A percentile compares a stretch with the other conserved stretches of the same genome.
Conservation (phyloP, 2,888 invertebrate genomes). For the Apocheima hispidaria region DNA sequence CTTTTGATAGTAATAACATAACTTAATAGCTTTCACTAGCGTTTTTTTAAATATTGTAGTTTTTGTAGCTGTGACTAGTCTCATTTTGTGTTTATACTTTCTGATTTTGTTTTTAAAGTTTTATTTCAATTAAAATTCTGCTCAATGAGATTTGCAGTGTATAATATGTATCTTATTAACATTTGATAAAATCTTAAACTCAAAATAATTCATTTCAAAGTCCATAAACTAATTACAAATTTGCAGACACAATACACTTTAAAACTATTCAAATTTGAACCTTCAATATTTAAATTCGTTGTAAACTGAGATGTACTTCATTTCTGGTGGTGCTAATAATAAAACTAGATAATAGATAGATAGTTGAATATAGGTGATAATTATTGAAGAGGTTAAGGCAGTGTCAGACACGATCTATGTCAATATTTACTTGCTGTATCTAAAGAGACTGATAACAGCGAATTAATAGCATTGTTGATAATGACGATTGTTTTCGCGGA, state of each 20-base stretch:
- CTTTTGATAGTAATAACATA: slow-evolving; percentile 19
- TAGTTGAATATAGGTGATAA: slow-evolving; percentile 70
- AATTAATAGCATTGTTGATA: slow-evolving; percentile 63
- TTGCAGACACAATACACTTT: slow-evolving; percentile 31
- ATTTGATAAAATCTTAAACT: background rate
- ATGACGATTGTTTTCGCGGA: slow-evolving; percentile 63
- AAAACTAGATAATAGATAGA: slow-evolving; percentile 55
- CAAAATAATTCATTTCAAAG: slow-evolving; percentile 24
- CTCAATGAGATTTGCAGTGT: background rate
- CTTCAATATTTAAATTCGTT: background rate
- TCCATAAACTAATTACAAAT: slow-evolving; percentile 42
- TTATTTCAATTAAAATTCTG: background rate
- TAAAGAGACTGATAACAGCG: slow-evolving; percentile 50
- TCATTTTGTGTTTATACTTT: background rate
- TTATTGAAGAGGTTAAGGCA: slow-evolving; percentile 75
- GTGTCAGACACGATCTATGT: slow-evolving; percentile 76
- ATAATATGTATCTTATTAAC: background rate
- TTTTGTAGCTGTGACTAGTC: background rate
- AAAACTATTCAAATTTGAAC: background rate
- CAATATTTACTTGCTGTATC: slow-evolving; percentile 75
- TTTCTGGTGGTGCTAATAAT: slow-evolving; percentile 38
- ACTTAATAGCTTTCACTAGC: slow-evolving; percentile 24
- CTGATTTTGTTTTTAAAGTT: background rate
- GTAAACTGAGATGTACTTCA: slow-evolving; percentile 9
- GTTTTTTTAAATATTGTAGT: slow-evolving; percentile 3